These are phyloP conservation scores for Drymodes brunneopygia DNA, from an alignment of 2,113 vertebrate species.

Conservation along the genomic window DNA sequence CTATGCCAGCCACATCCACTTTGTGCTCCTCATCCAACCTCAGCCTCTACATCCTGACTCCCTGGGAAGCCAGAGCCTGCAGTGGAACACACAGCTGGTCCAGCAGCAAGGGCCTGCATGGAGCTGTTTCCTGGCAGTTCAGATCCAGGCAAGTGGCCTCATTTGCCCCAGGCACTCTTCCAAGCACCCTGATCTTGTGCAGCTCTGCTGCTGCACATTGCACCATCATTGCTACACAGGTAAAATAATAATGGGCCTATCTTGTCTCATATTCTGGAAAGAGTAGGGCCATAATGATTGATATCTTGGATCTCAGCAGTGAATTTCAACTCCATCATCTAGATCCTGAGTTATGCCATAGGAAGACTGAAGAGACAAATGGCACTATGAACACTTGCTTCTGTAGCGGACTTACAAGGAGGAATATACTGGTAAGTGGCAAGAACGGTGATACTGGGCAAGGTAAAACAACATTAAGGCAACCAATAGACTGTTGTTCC, in stretches of 20 bases:
- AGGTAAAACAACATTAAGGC: neutral
- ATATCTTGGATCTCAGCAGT: neutral
- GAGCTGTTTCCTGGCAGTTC: neutral
- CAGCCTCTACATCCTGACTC: rapidly evolving
- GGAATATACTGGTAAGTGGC: neutral
- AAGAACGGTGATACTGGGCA: neutral
- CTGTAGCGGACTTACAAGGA: neutral
- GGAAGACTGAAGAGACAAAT: neutral
- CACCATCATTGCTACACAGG: neutral
- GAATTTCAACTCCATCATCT: neutral
- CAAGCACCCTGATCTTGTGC: neutral
- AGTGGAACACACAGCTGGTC: neutral
- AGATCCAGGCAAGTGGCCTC: neutral
- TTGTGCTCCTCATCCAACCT: neutral
- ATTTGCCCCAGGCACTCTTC: neutral
- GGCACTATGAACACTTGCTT: neutral
- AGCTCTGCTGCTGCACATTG: neutral
- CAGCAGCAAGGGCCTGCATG: neutral
- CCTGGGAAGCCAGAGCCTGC: neutral
- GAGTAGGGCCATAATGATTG: neutral
- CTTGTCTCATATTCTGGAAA: neutral
- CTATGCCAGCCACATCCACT: neutral
- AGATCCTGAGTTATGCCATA: neutral
- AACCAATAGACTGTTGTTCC: neutral
- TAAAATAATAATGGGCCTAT: neutral